A percentile compares a stretch with the other conserved stretches of the same genome.
These are phyloP conservation scores for Malurus elegans DNA, from an alignment of 2,113 vertebrate genomes.

Conservation along the genomic window DNA sequence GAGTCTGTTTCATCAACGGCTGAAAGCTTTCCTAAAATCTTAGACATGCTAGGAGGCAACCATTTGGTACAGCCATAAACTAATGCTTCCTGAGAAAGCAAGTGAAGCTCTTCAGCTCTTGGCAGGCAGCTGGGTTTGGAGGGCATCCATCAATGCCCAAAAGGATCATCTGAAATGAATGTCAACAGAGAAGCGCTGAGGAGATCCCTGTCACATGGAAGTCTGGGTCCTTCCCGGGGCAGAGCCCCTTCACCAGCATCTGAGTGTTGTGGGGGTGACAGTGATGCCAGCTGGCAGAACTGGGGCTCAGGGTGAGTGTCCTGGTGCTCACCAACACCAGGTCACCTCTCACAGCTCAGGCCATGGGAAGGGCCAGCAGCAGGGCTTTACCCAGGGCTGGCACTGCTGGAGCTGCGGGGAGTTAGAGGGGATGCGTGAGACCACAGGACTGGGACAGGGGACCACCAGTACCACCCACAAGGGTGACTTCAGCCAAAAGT, in stretches of 20 bases:
- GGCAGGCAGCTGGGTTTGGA: neutral
- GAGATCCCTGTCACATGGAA: neutral
- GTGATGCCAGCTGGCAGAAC: neutral
- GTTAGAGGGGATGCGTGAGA: neutral
- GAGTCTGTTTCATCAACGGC: neutral
- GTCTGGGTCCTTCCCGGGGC: neutral
- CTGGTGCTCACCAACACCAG: neutral
- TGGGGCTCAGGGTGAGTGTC: neutral
- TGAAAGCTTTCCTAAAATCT: neutral
- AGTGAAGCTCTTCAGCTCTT: neutral
- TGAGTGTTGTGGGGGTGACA: rapidly evolving
- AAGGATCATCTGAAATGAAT: neutral
- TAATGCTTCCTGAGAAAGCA: neutral
- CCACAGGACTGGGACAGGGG: neutral
- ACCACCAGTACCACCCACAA: neutral
- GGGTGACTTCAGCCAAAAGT: neutral
- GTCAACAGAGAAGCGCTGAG: neutral
- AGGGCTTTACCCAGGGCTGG: neutral
- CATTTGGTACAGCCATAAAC: neutral
- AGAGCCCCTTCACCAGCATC: neutral
- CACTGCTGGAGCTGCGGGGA: neutral
- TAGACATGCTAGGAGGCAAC: neutral
- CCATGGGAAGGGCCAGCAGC: neutral
- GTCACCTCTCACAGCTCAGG: neutral
- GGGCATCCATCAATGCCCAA: neutral